Conservation (phyloP, 2,113 vertebrate species). For the Epinephelus cyanopodus region DNA sequence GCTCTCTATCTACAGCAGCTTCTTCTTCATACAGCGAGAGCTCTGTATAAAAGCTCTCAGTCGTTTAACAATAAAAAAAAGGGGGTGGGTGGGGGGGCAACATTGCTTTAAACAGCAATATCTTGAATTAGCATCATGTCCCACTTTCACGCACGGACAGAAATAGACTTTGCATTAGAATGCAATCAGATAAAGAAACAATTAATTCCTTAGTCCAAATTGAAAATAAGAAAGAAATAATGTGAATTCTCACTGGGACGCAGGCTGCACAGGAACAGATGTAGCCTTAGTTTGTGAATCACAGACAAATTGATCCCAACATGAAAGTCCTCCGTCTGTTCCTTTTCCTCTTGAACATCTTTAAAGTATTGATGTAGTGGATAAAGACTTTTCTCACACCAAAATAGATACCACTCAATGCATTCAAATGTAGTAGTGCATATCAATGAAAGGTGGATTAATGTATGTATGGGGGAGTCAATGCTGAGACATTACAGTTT, state of each 20-base stretch:
- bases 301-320: conserved; percentile 22
- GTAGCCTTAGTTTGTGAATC: not conserved
- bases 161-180: conserved; percentile 63
- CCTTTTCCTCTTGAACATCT: not conserved
- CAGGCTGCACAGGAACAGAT: conserved; percentile 13
- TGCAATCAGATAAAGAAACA: conserved; percentile 62
- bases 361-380: conserved; percentile 9
- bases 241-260: conserved; percentile 21
- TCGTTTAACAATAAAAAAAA: conserved; percentile 6
- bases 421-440: not conserved
- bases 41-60: not conserved
- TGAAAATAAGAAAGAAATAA: conserved; percentile 49
- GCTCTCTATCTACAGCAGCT: conserved; percentile 24
- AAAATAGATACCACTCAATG: conserved; percentile 5
- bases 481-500: not conserved
- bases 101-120: conserved; percentile 43
- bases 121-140: conserved; percentile 59
- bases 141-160: conserved; percentile 45
- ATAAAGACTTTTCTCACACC: not conserved
- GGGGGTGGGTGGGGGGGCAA: conserved; percentile 6
- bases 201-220: conserved; percentile 52
- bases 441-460: not conserved
- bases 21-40: conserved; percentile 13
- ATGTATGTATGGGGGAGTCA: not conserved
- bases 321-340: not conserved